phyloP scores from a whole-genome alignment of 1,140 invertebrate genomes.

The Choristoneura fumiferana region DNA sequence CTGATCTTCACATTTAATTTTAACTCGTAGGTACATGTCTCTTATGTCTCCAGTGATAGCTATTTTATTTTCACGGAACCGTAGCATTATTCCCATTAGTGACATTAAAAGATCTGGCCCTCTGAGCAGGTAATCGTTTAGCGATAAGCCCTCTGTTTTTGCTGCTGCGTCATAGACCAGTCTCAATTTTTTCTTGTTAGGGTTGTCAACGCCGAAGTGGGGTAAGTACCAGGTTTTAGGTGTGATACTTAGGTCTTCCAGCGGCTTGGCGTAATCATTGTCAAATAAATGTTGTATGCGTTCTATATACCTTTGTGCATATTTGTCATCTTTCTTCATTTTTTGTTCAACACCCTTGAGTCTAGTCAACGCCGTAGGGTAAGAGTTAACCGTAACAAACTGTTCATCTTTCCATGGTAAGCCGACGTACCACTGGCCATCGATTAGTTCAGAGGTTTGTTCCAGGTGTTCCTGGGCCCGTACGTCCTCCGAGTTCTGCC shows the following conservation, averaged over 20 bases:
- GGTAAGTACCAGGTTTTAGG: background rate
- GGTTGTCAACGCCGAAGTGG: too few relatives aligned
- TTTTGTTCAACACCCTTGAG: slow-evolving; percentile 17
- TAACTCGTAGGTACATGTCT: background rate
- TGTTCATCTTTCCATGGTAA: background rate
- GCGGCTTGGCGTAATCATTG: slow-evolving; percentile 14
- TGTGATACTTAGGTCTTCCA: background rate
- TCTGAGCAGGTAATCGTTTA: background rate
- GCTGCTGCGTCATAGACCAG: background rate
- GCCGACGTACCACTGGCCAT: background rate
- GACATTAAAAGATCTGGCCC: background rate
- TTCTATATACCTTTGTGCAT: slow-evolving; percentile 12
- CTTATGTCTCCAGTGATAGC: background rate
- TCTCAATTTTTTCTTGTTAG: background rate
- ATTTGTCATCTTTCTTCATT: slow-evolving; percentile 6
- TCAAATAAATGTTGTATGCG: slow-evolving; percentile 20
- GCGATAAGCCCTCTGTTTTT: background rate
- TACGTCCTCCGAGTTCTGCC: background rate
- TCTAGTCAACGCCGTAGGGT: background rate
- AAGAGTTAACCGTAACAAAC: background rate
- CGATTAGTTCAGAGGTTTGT: background rate
- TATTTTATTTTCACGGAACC: background rate
- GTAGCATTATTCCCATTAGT: background rate
- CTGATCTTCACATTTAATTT: background rate
- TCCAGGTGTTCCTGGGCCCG: background rate